Percentiles rank a stretch among this genome's conserved stretches.
Evolutionary conservation across 2,888 invertebrate genomes (phyloP).

Genomic region (Drosophila parthenogenetica): DNA sequence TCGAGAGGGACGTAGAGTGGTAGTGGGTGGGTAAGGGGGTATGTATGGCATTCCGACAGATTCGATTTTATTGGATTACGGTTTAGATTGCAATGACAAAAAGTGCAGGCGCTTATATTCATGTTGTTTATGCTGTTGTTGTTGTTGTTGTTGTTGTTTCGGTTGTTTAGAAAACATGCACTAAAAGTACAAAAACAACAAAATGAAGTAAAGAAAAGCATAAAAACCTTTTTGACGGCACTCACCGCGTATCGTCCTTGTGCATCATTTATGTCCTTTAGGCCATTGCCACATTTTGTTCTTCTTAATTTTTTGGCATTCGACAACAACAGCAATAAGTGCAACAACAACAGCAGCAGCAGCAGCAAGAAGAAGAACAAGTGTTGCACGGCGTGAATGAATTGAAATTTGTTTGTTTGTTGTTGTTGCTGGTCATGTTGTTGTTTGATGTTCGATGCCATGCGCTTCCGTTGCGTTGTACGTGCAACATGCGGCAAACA

Average conservation of each 20-base stretch:
- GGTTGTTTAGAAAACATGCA: conserved; percentile 76
- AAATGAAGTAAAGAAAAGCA: conserved; percentile 9
- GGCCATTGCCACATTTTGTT: conserved; percentile 34
- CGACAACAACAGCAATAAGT: conserved; percentile 11
- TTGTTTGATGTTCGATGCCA: conserved; percentile 70
- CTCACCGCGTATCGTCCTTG: conserved; percentile 44
- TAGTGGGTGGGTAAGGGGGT: neutral
- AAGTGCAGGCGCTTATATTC: conserved; percentile 59
- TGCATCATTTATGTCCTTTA: conserved; percentile 20
- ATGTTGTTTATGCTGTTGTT: conserved; percentile 40
- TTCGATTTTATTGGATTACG: conserved; percentile 79
- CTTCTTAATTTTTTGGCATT: conserved; percentile 47
- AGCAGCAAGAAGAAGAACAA: conserved; percentile 20
- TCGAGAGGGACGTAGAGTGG: neutral
- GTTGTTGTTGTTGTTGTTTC: conserved; percentile 37
- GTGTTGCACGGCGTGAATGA: conserved; percentile 60
- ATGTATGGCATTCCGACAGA: conserved; percentile 63
- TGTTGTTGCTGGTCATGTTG: conserved; percentile 52
- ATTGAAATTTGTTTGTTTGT: conserved; percentile 82
- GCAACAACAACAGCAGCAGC: neutral
- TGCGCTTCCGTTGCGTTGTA: conserved; percentile 69
- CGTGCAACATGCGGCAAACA: conserved; percentile 57
- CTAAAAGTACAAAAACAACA: conserved; percentile 37
- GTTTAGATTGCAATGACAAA: conserved; percentile 77
- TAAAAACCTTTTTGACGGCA: conserved; percentile 44